Percentiles rank a stretch among this genome's conserved stretches.
These are phyloP conservation scores for Leptinotarsa juncta DNA, from an alignment of 2,888 invertebrate species.

Conservation along the genomic window DNA sequence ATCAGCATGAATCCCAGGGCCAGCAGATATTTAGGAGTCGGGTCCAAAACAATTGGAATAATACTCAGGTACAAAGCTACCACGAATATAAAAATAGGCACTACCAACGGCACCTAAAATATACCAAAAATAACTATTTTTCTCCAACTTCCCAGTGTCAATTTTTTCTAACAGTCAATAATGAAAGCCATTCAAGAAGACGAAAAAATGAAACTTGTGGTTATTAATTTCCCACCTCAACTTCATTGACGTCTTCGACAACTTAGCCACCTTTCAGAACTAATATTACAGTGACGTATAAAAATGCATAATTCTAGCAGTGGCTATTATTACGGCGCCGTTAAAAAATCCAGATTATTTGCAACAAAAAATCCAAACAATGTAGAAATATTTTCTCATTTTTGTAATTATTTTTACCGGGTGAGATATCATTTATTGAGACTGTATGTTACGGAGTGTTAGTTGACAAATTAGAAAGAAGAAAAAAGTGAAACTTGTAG, in stretches of 20 bases:
- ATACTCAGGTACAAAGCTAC: constrained; percentile 80
- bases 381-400: no score
- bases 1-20: constrained; percentile 78
- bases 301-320: neutral
- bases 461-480: neutral
- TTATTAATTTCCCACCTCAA: neutral
- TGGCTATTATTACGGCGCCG: neutral
- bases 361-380: no score
- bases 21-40: constrained; percentile 81
- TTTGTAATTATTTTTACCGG: no score
- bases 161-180: no score
- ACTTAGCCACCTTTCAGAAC: neutral
- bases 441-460: no score
- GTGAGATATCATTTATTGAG: no score
- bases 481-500: neutral
- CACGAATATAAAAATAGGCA: constrained; percentile 79
- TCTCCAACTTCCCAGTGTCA: neutral
- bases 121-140: neutral
- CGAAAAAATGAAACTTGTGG: neutral
- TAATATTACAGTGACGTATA: no score
- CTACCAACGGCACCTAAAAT: constrained; percentile 73
- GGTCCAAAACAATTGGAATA: constrained; percentile 80
- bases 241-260: neutral
- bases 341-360: neutral
- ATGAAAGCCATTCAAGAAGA: no score